A percentile compares a stretch with the other conserved stretches of the same genome.
These are phyloP conservation scores for Stercorarius parasiticus DNA, from an alignment of 2,113 vertebrate species.

Conservation along the genomic window DNA sequence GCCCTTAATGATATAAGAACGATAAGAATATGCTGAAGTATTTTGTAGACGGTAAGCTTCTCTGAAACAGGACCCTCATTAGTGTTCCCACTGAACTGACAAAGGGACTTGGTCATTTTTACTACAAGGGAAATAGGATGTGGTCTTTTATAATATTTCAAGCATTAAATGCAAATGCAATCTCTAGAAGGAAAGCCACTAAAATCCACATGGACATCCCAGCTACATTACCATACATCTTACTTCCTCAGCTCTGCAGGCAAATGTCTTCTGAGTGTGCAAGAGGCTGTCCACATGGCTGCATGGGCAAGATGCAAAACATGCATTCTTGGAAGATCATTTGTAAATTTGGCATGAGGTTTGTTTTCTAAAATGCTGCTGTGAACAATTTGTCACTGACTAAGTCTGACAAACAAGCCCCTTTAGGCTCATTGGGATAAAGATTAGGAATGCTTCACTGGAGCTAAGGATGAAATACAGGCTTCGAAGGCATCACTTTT, in stretches of 20 bases:
- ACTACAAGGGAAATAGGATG: not conserved
- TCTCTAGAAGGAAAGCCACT: constrained; percentile 5
- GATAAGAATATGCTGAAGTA: not conserved
- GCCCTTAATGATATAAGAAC: constrained; percentile 9
- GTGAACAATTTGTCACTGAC: constrained; percentile 4
- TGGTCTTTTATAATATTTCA: not conserved
- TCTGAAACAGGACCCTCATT: not conserved
- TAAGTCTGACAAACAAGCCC: not conserved
- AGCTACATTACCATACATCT: not conserved
- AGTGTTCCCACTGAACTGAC: not conserved
- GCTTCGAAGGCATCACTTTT: not conserved
- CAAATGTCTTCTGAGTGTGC: not conserved
- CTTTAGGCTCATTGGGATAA: not conserved
- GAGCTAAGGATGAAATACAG: not conserved
- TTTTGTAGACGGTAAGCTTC: not conserved
- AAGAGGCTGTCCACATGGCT: not conserved
- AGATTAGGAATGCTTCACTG: not conserved
- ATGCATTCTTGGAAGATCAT: not conserved
- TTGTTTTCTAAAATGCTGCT: constrained; percentile 21
- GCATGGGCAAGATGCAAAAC: not conserved
- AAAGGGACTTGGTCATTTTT: not conserved
- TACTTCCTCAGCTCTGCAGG: not conserved
- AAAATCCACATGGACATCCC: not conserved
- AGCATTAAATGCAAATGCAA: not conserved
- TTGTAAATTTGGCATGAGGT: not conserved